These are phyloP conservation scores for Lepidonotus clava DNA, from an alignment of 2,888 invertebrate species.

Conservation along the genomic window DNA sequence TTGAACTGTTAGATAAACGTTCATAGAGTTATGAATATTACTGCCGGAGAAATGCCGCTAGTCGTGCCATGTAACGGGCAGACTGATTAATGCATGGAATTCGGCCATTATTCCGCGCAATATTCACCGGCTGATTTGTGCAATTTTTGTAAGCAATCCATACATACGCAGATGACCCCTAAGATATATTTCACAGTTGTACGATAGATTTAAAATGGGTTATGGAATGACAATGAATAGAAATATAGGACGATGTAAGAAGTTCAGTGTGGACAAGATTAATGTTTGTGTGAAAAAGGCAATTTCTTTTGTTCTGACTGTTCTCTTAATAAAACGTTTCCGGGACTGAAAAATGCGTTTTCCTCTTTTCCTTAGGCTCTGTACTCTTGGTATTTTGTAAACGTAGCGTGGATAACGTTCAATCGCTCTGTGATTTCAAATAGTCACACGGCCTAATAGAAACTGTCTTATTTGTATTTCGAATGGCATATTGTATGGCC, in stretches of 20 bases:
- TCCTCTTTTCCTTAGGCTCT: background rate
- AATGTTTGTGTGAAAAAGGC: background rate
- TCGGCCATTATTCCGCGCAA: background rate
- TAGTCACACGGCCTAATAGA: no score
- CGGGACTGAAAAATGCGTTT: background rate
- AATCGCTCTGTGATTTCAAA: no score
- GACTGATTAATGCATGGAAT: background rate
- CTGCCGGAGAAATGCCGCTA: background rate
- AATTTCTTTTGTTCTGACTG: background rate
- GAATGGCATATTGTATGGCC: no score
- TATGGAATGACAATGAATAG: background rate
- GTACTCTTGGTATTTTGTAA: no score
- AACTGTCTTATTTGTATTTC: no score
- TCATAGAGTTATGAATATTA: background rate
- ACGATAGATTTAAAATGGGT: background rate
- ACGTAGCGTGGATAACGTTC: no score
- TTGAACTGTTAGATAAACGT: background rate
- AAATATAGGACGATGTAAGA: background rate
- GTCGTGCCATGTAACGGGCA: background rate
- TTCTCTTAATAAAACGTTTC: constrained; percentile 7
- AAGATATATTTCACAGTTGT: constrained; percentile 5
- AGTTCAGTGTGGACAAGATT: background rate
- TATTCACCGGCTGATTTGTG: no score
- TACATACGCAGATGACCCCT: background rate
- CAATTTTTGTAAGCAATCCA: background rate